Base-by-base conservation (phyloP, 1,140 invertebrate species). In the Venustaconcha ellipsiformis region DNA sequence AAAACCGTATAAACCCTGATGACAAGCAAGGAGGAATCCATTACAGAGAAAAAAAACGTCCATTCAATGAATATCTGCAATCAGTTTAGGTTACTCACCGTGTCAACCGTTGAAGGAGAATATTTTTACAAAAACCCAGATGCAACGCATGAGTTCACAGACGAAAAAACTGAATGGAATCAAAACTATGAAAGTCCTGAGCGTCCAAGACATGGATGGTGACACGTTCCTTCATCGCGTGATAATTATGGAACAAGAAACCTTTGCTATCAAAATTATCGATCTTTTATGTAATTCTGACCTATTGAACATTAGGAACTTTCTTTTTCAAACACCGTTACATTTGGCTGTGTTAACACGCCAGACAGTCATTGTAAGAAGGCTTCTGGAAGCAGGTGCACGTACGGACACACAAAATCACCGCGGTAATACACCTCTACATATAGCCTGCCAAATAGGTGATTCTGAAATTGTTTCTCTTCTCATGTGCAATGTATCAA, bases 381-480 rank as follows among this genome's bases (percentile, higher is more conserved):
- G 91, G 76, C 86, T 95, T 1, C 90, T 95, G 17, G 86, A 93
- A n/a, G 93, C 92, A 57, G 94, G 94, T 56, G 94, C 94, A 17
- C 78, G 90, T 78, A 76, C 82, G 4, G 78, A 78, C 15, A 14
- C 71, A 1, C 68, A 73, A 5, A 80, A 85, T 68, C 65, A 71
- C 57, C 63, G 83, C 17, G 83, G 83, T 15, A 80, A 83, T 65
- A 97, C 95, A 0, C 93, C 95, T 0, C 90, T 97, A 1, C 96
- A 97, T 80, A 91, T 96, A 59, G 95, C 96, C 12, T 94, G 94
- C 48, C 90, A 92, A 58, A 91, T 94, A 79, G 96, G 95, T 0
- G 92, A 94, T 78, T 57, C 92, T 8, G 63, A 78, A 13, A 91
- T 95, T 0, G 94, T 96, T 0, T 91, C 93, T 74, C 14, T 59